Percentiles rank a stretch among this genome's conserved stretches.
Conservation (phyloP, 1,140 invertebrate species). For the Bombus fervidus region DNA sequence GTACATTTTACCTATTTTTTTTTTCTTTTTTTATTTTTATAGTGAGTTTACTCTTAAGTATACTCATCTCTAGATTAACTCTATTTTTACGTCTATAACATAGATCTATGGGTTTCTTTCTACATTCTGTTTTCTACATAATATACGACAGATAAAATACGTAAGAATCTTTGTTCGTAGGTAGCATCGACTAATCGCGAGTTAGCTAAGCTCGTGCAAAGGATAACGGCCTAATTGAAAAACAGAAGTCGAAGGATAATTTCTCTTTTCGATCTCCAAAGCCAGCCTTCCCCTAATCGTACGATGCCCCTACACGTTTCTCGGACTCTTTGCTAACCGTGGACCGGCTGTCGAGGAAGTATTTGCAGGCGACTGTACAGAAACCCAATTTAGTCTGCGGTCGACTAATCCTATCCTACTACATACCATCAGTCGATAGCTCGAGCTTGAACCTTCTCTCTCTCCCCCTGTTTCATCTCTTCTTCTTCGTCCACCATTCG, state of each 20-base stretch:
- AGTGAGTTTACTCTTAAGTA: background rate
- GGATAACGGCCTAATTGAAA: constrained; percentile 61
- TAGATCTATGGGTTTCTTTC: background rate
- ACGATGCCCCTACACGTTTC: background rate
- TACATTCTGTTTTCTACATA: background rate
- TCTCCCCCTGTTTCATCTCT: constrained; percentile 52
- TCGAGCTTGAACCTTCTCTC: constrained; percentile 74
- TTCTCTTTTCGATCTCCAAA: constrained; percentile 49
- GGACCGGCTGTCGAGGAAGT: constrained; percentile 73
- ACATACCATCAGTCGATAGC: constrained; percentile 81
- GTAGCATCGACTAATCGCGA: background rate
- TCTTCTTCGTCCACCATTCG: constrained; percentile 59
- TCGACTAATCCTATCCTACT: constrained; percentile 81
- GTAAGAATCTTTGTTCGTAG: background rate
- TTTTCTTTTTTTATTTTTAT: background rate
- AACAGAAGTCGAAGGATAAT: constrained; percentile 62
- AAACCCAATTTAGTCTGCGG: constrained; percentile 81
- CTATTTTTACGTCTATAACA: too few relatives aligned
- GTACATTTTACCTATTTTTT: background rate
- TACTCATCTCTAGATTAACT: too few relatives aligned
- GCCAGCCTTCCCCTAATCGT: background rate
- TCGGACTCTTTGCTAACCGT: background rate
- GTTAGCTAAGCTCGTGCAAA: constrained; percentile 31
- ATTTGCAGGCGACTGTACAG: constrained; percentile 78
- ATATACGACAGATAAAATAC: background rate